Evolutionary conservation across 1,140 invertebrate genomes (phyloP).

Genomic region (Drosophila grimshawi): DNA sequence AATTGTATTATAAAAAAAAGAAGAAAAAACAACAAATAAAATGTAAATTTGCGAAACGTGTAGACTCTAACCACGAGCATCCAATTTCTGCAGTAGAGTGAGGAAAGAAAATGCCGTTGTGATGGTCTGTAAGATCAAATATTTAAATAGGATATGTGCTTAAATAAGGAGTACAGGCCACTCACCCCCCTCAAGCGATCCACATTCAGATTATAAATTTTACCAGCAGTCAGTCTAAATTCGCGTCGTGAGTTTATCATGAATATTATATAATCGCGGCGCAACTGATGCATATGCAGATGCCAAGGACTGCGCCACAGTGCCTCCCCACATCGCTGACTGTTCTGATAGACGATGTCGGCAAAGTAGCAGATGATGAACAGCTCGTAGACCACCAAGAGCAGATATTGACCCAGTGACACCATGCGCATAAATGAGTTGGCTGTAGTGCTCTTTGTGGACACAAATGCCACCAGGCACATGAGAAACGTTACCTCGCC

Average conservation of each 20-base stretch:
- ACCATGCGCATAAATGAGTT: slow-evolving; percentile 74
- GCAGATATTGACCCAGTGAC: slow-evolving; percentile 68
- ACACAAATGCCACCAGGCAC: slow-evolving; percentile 74
- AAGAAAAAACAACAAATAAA: slow-evolving; percentile 10
- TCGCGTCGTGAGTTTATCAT: slow-evolving; percentile 56
- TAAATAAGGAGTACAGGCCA: background rate
- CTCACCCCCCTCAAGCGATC: slow-evolving; percentile 71
- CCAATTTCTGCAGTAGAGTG: slow-evolving; percentile 75
- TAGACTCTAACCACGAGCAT: slow-evolving; percentile 51
- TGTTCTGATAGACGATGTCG: slow-evolving; percentile 72
- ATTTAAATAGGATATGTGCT: background rate
- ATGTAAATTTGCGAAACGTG: slow-evolving; percentile 6
- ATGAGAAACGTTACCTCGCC: slow-evolving; percentile 71
- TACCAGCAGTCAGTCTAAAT: slow-evolving; percentile 73
- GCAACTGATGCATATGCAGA: slow-evolving; percentile 62
- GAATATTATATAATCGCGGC: slow-evolving; percentile 69
- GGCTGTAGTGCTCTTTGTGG: slow-evolving; percentile 69
- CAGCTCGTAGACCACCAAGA: slow-evolving; percentile 67
- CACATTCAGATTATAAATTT: slow-evolving; percentile 71
- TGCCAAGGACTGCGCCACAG: slow-evolving; percentile 76
- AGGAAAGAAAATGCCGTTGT: slow-evolving; percentile 80
- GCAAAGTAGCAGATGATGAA: slow-evolving; percentile 80
- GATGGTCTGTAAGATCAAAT: slow-evolving; percentile 60
- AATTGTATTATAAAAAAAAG: slow-evolving; percentile 45
- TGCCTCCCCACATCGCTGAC: slow-evolving; percentile 74